Evolutionary conservation across 2,888 invertebrate species (phyloP).

Genomic region (Nasonia oneida): DNA sequence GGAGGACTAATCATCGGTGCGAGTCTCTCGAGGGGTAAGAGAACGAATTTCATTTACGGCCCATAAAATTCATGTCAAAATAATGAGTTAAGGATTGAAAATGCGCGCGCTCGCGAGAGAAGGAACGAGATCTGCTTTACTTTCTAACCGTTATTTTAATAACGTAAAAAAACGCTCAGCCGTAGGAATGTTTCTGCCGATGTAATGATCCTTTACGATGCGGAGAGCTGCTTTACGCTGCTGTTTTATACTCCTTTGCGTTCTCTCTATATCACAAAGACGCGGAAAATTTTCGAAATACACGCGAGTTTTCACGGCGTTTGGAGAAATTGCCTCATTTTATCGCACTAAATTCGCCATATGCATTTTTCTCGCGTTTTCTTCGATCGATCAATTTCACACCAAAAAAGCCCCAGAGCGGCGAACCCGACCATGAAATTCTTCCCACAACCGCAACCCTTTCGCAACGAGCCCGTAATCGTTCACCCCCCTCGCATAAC

Average conservation of each 20-base stretch:
- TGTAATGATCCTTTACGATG: slow-evolving; percentile 53
- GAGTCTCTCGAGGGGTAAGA: neutral
- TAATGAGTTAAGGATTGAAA: slow-evolving; percentile 57
- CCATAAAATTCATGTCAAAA: slow-evolving; percentile 53
- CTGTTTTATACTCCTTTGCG: neutral
- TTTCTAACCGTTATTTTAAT: slow-evolving; percentile 58
- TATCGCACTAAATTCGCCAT: neutral
- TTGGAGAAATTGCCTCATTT: neutral
- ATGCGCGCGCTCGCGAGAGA: slow-evolving; percentile 9
- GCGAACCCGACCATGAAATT: neutral
- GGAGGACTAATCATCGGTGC: neutral
- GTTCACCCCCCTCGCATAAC: neutral
- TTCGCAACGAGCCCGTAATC: neutral
- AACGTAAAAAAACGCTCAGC: slow-evolving; percentile 14
- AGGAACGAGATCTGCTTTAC: slow-evolving; percentile 37
- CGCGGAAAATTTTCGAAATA: neutral
- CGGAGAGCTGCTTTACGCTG: neutral
- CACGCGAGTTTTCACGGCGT: neutral
- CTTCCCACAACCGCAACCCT: neutral
- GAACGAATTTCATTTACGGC: slow-evolving; percentile 51
- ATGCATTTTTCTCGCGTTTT: neutral
- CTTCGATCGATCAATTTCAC: too few relatives aligned
- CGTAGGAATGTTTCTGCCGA: slow-evolving; percentile 42
- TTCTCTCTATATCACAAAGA: neutral
- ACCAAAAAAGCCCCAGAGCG: too few relatives aligned